These are phyloP conservation scores for Hippocampus mohnikei DNA, from an alignment of 2,113 vertebrate genomes.

Conservation along the genomic window DNA sequence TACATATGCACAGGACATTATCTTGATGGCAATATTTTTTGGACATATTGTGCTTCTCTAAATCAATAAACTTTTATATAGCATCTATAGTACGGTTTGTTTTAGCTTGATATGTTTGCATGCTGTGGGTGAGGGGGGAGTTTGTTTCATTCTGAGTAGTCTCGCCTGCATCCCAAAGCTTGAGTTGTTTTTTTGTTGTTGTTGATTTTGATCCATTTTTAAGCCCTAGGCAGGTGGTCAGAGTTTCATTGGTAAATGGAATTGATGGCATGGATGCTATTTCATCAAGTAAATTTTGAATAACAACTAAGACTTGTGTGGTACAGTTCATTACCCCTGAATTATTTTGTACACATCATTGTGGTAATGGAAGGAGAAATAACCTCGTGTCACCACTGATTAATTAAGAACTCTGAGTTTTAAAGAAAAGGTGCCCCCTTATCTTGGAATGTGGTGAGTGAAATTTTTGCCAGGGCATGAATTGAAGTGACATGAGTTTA, in stretches of 20 bases:
- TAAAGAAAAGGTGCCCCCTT: conserved; percentile 25
- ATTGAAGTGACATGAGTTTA: conserved; percentile 25
- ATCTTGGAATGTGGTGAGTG: conserved; percentile 12
- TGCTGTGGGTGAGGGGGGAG: neutral
- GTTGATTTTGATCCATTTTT: conserved; percentile 17
- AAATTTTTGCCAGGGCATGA: conserved; percentile 21
- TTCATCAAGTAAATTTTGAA: conserved; percentile 21
- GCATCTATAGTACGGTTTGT: neutral
- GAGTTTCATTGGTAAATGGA: conserved; percentile 6
- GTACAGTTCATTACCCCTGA: conserved; percentile 12
- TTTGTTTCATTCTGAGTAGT: neutral
- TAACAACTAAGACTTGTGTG: conserved; percentile 6
- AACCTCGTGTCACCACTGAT: conserved; percentile 40
- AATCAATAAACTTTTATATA: no score
- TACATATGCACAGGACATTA: no score
- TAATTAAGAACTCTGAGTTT: conserved; percentile 54
- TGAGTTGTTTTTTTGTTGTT: neutral
- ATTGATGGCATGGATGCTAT: conserved; percentile 15
- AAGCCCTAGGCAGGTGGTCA: neutral
- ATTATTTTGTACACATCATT: conserved; percentile 22
- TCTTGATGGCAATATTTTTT: no score
- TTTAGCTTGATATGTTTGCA: neutral
- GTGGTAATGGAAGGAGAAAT: conserved; percentile 36
- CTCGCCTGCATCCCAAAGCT: conserved; percentile 19
- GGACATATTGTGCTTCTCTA: no score